Conservation (phyloP, 1,140 invertebrate species). For the Penaeus vannamei region DNA sequence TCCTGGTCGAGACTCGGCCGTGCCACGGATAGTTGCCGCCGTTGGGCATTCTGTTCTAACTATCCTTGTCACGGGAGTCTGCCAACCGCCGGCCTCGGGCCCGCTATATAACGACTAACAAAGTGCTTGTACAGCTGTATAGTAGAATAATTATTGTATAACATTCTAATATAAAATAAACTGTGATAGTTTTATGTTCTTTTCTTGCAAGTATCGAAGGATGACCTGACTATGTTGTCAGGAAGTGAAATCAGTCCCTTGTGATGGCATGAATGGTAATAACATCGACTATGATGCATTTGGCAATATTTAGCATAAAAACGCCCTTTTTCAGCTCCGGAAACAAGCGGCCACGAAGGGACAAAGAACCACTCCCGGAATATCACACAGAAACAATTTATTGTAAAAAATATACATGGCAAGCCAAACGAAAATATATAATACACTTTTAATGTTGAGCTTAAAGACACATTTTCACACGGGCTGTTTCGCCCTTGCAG, state of each 20-base stretch:
- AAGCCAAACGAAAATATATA: no score
- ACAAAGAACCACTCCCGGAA: no score
- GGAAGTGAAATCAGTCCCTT: neutral
- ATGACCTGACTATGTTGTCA: neutral
- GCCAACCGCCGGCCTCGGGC: conserved; percentile 17
- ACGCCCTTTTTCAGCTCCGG: no score
- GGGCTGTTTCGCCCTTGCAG: no score
- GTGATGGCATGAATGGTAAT: no score
- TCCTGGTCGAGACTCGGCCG: conserved; percentile 39
- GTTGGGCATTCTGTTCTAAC: conserved; percentile 25
- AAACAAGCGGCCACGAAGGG: no score
- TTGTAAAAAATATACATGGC: no score
- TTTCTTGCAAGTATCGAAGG: conserved; percentile 24
- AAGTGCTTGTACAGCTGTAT: conserved; percentile 63
- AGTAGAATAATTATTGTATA: conserved; percentile 57
- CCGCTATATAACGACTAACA: conserved; percentile 57
- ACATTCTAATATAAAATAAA: conserved; percentile 58
- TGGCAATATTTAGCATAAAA: no score
- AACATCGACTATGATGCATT: no score
- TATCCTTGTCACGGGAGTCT: conserved; percentile 58
- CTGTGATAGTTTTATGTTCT: conserved; percentile 51
- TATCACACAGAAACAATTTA: no score
- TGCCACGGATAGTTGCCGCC: conserved; percentile 52
- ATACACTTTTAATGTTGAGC: no score
- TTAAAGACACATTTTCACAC: no score